Base-by-base conservation (phyloP, 2,888 invertebrate genomes). In the Drosophila ustulata region DNA sequence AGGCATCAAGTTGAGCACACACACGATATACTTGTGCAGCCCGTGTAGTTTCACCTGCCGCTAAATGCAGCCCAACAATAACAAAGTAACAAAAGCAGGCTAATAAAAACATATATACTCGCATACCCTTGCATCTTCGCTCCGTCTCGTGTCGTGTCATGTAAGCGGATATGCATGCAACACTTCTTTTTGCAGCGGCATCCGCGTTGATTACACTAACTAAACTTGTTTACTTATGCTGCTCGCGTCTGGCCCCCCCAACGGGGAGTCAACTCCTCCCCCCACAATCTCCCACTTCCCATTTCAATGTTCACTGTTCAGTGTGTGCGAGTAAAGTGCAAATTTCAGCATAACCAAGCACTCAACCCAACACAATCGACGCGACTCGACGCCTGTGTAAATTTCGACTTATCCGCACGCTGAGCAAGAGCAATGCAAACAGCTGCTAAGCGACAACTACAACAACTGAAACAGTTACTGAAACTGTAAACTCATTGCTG, bases 121-220 rank as follows among this genome's bases (percentile, higher is more conserved):
- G 46, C 32, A 34, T 1, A 9, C n/a, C 13, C 23, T 43, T 23
- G 52, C 53, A 46, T 53, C 28, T 41, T 18, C 7, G 7, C 4
- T 6, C 5, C 13, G 6, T 2, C 39, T 6, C 34, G 34, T 9
- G 1, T 3, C 77, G 85, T 73, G 64, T 88, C 80, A 73, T 86
- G 75, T 89, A 86, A 88, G 87, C 80, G 74, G 83, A 89, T 89
- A 77, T 84, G 83, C 88, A 88, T 84, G 84, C 90, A 89, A 88
- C 90, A 89, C 80, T 80, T 61, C 74, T 80, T 74, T 68, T 56
- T 66, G 63, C 78, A 67, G 59, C 61, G 26, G 52, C 61, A 59
- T 50, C 45, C 47, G 34, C 62, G 88, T 80, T 84, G 87, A 86
- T 84, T 82, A 88, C 80, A 86, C 86, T 68, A 79, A 85, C 84